phyloP scores from a whole-genome alignment of 2,797 vertebrate species.

The Trichosurus vulpecula region DNA sequence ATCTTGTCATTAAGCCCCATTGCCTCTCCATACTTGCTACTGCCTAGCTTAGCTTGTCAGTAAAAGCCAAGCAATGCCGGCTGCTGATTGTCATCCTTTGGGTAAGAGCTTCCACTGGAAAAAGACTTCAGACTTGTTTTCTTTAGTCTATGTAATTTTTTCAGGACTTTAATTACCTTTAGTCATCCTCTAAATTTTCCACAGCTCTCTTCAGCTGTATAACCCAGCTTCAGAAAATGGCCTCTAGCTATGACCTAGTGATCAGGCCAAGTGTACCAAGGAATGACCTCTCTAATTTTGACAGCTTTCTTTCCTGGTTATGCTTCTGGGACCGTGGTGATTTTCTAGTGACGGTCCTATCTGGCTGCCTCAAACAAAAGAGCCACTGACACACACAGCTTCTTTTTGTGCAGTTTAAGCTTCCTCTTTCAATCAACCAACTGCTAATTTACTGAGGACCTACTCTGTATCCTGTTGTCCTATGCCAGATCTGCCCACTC shows the following conservation, averaged over 20 bases:
- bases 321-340: neutral
- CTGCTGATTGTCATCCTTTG: neutral
- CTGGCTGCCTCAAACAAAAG: neutral
- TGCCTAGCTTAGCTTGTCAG: neutral
- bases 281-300: neutral
- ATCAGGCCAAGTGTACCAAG: neutral
- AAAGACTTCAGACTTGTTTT: neutral
- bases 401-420: neutral
- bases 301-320: neutral
- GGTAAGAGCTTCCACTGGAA: neutral
- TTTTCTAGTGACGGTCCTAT: neutral
- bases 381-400: neutral
- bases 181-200: neutral
- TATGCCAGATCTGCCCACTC: neutral
- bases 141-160: neutral
- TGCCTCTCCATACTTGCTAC: neutral
- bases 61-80: neutral
- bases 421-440: neutral
- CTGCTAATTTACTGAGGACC: neutral
- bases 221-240: neutral
- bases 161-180: neutral
- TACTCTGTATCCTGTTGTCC: neutral
- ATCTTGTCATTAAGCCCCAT: neutral
- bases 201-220: neutral
- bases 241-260: neutral